phyloP scores from a whole-genome alignment of 2,113 vertebrate species.

The Callipepla squamata region DNA sequence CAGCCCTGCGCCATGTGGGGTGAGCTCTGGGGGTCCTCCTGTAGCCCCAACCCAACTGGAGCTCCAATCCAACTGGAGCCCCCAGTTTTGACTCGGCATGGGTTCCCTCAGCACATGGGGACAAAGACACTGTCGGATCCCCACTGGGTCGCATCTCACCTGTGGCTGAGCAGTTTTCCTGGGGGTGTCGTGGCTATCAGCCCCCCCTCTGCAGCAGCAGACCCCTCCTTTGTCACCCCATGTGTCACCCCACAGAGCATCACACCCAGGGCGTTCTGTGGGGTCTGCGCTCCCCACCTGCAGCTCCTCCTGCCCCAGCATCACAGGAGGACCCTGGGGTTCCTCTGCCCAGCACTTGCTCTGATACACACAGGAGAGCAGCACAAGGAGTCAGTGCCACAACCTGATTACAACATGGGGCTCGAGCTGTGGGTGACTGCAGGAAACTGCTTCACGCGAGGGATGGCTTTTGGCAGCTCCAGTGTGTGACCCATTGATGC shows the following conservation, averaged over 20 bases:
- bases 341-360: not conserved
- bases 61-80: not conserved
- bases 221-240: not conserved
- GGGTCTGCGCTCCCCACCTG: not conserved
- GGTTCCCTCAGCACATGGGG: accelerated
- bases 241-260: accelerated
- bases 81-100: accelerated
- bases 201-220: accelerated
- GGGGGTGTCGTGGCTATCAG: accelerated
- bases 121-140: not conserved
- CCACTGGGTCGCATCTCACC: no score
- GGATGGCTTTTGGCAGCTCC: accelerated
- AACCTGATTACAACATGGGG: not conserved
- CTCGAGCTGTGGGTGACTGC: not conserved
- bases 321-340: accelerated
- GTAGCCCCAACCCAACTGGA: accelerated
- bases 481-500: not conserved
- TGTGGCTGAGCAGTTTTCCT: not conserved
- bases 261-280: not conserved
- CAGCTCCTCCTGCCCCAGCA: accelerated
- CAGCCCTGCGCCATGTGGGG: not conserved
- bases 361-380: not conserved
- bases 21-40: accelerated
- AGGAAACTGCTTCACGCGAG: accelerated
- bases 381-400: accelerated